phyloP scores from a whole-genome alignment of 2,113 vertebrate genomes.

The Myanophis thanlyinensis region DNA sequence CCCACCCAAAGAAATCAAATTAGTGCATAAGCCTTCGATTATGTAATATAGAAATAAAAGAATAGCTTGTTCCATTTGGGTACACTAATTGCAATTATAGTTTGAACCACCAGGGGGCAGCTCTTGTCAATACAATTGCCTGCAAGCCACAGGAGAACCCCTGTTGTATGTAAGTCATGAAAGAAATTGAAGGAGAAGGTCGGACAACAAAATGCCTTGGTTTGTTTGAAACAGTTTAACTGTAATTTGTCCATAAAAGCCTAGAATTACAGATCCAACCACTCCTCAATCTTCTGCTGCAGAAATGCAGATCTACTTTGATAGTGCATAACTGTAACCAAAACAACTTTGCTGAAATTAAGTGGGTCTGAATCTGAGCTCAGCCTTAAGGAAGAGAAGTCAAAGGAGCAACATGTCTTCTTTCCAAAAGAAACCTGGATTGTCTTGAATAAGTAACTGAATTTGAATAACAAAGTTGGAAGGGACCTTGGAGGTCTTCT shows the following conservation, averaged over 20 bases:
- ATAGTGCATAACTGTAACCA: not conserved
- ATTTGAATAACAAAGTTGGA: too few relatives aligned
- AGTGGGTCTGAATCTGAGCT: not conserved
- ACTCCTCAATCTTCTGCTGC: not conserved
- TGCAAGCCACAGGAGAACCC: not conserved
- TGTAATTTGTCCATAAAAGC: not conserved
- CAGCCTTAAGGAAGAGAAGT: not conserved
- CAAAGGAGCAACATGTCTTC: not conserved
- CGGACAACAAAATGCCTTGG: not conserved
- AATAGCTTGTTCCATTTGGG: not conserved
- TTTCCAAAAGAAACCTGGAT: not conserved
- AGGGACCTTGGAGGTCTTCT: too few relatives aligned
- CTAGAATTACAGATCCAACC: not conserved
- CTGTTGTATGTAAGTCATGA: not conserved
- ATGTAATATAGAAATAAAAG: not conserved
- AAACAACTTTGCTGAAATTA: not conserved
- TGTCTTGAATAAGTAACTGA: not conserved
- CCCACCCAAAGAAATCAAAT: not conserved
- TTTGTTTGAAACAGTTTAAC: not conserved
- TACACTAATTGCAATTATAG: not conserved
- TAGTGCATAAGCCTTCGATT: not conserved
- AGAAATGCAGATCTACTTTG: not conserved
- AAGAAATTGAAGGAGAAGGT: not conserved
- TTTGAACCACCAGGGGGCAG: slow-evolving; percentile 50
- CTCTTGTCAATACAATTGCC: slow-evolving; percentile 7